Conservation (phyloP, 2,888 invertebrate species). For the Idaea straminata region DNA sequence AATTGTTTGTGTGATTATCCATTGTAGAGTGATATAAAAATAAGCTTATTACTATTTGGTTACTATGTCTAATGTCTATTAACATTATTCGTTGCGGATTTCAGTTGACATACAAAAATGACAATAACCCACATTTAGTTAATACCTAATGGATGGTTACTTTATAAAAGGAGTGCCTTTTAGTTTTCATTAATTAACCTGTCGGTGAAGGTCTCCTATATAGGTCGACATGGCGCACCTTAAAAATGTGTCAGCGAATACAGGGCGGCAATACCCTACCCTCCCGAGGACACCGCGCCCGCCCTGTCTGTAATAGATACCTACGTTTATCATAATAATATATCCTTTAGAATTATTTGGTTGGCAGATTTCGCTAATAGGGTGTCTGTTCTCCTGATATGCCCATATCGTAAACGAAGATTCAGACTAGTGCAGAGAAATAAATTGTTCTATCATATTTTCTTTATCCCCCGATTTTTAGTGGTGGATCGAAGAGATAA, state of each 20-base stretch:
- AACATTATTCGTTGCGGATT: not conserved
- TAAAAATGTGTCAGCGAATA: constrained; percentile 4
- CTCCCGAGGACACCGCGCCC: not conserved
- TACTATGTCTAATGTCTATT: not conserved
- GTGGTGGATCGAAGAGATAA: no score
- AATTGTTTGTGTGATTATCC: no score
- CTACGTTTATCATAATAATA: not conserved
- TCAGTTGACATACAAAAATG: not conserved
- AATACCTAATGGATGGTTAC: not conserved
- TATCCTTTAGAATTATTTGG: not conserved
- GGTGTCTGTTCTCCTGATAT: no score
- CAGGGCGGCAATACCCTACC: constrained; percentile 1
- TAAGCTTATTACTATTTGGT: no score
- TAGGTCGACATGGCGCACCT: constrained; percentile 4
- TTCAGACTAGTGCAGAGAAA: no score
- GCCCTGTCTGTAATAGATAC: not conserved
- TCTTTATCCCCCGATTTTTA: no score
- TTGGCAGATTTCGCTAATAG: not conserved
- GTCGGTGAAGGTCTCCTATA: not conserved
- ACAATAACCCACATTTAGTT: not conserved
- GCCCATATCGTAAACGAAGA: no score
- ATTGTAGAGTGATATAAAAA: no score
- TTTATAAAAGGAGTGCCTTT: constrained; percentile 1
- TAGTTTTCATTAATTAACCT: constrained; percentile 1
- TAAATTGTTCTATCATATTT: no score